A percentile compares a stretch with the other conserved stretches of the same genome.
Conservation (phyloP, 2,888 invertebrate species). For the Eupithecia pulchellata region DNA sequence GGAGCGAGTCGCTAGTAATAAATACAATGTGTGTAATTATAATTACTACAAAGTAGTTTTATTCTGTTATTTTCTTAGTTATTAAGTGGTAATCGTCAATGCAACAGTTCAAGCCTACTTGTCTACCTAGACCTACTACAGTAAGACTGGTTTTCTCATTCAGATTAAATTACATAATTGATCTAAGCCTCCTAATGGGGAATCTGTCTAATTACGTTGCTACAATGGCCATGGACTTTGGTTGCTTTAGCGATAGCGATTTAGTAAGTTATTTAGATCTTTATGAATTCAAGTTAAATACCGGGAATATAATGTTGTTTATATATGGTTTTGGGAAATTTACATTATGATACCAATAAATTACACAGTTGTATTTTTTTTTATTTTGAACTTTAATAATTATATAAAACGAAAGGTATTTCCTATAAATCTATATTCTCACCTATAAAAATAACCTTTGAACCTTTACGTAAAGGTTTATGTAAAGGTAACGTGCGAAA, state of each 20-base stretch:
- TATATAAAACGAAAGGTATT: too few species aligned
- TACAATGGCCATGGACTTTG: not conserved
- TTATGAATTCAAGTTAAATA: not conserved
- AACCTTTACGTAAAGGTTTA: too few species aligned
- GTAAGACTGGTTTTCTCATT: not conserved
- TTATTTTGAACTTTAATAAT: too few species aligned
- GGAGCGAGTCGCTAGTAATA: too few species aligned
- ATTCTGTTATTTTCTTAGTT: too few species aligned
- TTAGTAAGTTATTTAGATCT: too few species aligned
- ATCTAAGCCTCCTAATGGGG: not conserved
- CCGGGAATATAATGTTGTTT: not conserved
- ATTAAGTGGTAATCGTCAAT: not conserved
- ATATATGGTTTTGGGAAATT: not conserved
- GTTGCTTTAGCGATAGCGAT: not conserved
- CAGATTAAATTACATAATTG: not conserved
- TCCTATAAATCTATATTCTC: too few species aligned
- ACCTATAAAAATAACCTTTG: too few species aligned
- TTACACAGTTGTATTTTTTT: not conserved
- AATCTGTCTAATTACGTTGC: constrained; percentile 1
- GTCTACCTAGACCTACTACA: not conserved
- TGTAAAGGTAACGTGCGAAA: too few species aligned
- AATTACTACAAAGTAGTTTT: too few species aligned
- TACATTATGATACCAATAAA: not conserved
- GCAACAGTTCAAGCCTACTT: not conserved
- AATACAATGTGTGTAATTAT: too few species aligned